Evolutionary conservation across 2,113 vertebrate species (phyloP), one percentile per base, ranked within the genome.

Genomic region (Psammodynastes pulverulentus): DNA sequence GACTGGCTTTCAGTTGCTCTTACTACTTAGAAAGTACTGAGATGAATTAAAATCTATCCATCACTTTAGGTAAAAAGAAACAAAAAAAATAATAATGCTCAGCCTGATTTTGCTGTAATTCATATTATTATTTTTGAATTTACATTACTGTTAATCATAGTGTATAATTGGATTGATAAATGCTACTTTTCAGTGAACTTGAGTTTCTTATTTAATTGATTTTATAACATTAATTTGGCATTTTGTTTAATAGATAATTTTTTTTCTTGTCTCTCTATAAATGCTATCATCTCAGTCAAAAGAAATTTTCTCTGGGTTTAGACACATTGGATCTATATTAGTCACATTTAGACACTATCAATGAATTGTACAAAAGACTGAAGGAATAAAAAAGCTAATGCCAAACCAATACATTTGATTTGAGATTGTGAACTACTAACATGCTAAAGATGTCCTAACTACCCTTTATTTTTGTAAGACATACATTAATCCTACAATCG

Each of bases 231-330:
- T 95, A 95, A 93, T 97, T 96, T 53, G 95, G 95, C 95, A 96
- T 97, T 97, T 97, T 96, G 90, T 94, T 96, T 97, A 97, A 96
- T 96, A 96, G 94, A 92, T 89, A 96, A 96, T 97, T 97, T 95
- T 95, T 96, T 96, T 95, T 95, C 93, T 88, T 89, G 67, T 97
- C 95, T 96, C 95, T 43, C 89, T 92, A 94, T 95, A 90, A 94
- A 93, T 94, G 94, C 92, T 84, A 0, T 93, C 89, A 91, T 92
- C 95, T 96, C 88, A 95, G 84, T 92, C 96, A 92, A 95, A 96
- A 94, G 94, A 95, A 91, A 92, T 95, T 96, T 91, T 91, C 86
- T 29, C 93, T 90, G 91, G 94, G 92, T 89, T 90, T 91, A 84
- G 93, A 95, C 92, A 94, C 96, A 95, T 86, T 94, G 93, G 90